Base-by-base conservation (phyloP, 2,113 vertebrate genomes). In the Dendropsophus ebraccatus region DNA sequence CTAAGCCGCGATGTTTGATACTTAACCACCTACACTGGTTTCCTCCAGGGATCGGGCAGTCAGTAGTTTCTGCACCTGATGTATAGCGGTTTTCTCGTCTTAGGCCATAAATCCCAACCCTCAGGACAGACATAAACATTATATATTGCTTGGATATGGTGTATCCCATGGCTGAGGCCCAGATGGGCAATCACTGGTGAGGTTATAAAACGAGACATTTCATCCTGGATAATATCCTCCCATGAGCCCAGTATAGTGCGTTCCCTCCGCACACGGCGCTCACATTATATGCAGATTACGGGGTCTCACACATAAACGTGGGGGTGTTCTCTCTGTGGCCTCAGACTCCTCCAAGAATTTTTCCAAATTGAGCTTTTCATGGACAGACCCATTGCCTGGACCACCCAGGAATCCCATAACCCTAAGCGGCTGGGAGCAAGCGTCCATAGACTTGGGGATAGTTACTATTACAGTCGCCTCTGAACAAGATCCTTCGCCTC, bases 171-270 rank as follows among this genome's bases (percentile, higher is more conserved):
- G 17, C 49, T 56, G 35, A 58, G n/a, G 13, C 23, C 50, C 82
- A 60, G 82, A 75, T 84, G 82, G 83, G 41, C 37, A 30, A 50
- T 74, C 37, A 32, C 70, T 60, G 10, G 19, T 19, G 72, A 76
- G 72, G 54, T 60, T 23, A 75, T 84, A 76, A 60, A 84, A 62
- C 5, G 54, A 16, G 12, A 25, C 52, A 62, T 84, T 49, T 28
- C 60, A 17, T 84, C 37, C 56, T 54, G 11, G 21, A 54, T 72
- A 21, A 69, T 32, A 76, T 21, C 16, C n/a, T 74, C 82, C 35
- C 35, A 1, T 30, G 19, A 56, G 72, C 37, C n/a, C 30, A 13
- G n/a, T 84, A 76, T 62, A 49, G 2, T n/a, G 25, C 82, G 47
- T 84, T n/a, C 73, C 30, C 82, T 7, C 32, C 0, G 80, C 58